Evolutionary conservation across 1,140 invertebrate species (phyloP), one percentile per base, ranked within the genome.

Genomic region (Metopolophium dirhodum): DNA sequence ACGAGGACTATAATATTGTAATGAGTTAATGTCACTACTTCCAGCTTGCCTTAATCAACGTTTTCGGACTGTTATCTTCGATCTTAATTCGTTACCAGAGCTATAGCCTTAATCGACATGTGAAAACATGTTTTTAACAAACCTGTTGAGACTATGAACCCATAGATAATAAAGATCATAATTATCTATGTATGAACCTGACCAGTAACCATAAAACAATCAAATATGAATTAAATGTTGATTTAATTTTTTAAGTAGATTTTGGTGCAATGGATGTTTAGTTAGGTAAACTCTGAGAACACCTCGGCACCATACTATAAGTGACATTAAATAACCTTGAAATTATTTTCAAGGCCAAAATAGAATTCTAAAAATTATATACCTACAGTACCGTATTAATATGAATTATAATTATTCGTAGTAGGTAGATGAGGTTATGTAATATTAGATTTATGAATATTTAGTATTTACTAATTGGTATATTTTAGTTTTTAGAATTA

Each of bases 271-370:
- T 77, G 14, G 6, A n/a, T 77, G 4, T 77, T n/a, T 35, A 77
- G 0, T n/a, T n/a, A n/a, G 14, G 61, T 77, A 18, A 47, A 51
- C 9, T 54, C 14, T 54, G 51, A 54, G 4, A 54, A 7, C 51
- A 22, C 7, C 20, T 54, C 22, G 6, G 30, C 18, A 30, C 30
- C 22, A 14, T 14, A 87, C 18, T 26, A 14, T 2, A 47, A n/a
- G 11, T 45, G 11, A 87, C 22, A n/a, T n/a, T 89, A 89, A 35
- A 37, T 89, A 61, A 22, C 88, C 88, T 90, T 90, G 88, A 90
- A 90, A 90, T 41, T 30, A 20, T 30, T 61, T 61, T 90, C 88
- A 90, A 90, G 88, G 88, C 54, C 88, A 47, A 90, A 51, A 41
- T 26, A 1, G 2, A 54, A 90, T 61, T 90, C 6, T 26, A 18